These are phyloP conservation scores for Aphidoletes aphidimyza DNA, from an alignment of 2,888 invertebrate genomes.

Conservation along the genomic window DNA sequence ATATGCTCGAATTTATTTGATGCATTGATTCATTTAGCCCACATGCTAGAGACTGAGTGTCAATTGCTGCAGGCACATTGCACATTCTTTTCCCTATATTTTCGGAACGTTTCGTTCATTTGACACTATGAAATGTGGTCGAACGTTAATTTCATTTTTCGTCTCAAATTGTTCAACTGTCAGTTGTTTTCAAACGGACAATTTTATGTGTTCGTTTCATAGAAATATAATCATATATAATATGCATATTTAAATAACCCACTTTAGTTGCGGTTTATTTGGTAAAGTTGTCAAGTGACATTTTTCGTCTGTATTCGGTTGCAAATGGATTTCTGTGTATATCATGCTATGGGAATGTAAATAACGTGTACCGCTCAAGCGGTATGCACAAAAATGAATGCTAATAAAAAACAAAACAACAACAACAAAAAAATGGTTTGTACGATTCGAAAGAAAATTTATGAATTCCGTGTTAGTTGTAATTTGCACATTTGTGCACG, in stretches of 20 bases:
- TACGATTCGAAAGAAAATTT: constrained; percentile 3
- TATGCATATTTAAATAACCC: constrained; percentile 51
- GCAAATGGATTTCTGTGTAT: background rate
- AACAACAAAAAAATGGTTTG: background rate
- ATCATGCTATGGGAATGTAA: background rate
- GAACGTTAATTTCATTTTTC: background rate
- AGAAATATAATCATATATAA: background rate
- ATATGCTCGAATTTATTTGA: background rate
- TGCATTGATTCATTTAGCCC: background rate
- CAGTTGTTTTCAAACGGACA: no score
- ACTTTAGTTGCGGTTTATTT: constrained; percentile 9
- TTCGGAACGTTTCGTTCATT: no score
- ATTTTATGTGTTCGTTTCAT: no score
- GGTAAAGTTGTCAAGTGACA: constrained; percentile 15
- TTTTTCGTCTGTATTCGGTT: constrained; percentile 3
- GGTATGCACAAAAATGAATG: background rate
- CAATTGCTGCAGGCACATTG: background rate
- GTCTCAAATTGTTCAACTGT: background rate
- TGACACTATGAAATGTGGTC: no score
- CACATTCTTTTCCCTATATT: constrained; percentile 1
- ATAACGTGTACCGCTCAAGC: background rate
- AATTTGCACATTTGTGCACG: constrained; percentile 39
- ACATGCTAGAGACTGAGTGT: constrained; percentile 1
- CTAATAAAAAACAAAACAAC: background rate
- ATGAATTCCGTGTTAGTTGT: constrained; percentile 32